Evolutionary conservation across 2,113 vertebrate species (phyloP), one percentile per base, ranked within the genome.

Genomic region (Thinocorus orbignyianus): DNA sequence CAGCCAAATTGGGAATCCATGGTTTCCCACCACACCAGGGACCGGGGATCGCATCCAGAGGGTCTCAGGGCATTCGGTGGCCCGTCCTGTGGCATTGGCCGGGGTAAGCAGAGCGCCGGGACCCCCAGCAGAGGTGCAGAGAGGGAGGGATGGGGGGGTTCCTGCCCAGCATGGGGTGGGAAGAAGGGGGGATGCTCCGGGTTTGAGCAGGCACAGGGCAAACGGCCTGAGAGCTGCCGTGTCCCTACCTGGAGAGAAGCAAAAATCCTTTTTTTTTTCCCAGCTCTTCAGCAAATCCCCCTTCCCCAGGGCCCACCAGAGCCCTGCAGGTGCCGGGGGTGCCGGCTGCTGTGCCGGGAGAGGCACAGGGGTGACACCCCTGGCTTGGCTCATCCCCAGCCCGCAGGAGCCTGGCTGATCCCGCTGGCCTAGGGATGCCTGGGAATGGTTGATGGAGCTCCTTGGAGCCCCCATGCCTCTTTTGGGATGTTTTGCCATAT

Each of bases 211-310:
- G 33, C 5, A 12, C 33, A 1, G 10, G 13, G 28, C n/a, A 7
- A 31, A 3, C 2, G 3, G n/a, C 13, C 26, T 3, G 0, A 9
- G 30, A 1, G 1, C 46, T 11, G 28, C 79, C 10, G 65, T 3
- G 16, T 4, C 62, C 2, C 16, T 4, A 44, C 39, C 28, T 7
- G 79, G 52, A 28, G n/a, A 62, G 39, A 13, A 5, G 17, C 2
- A 28, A 0, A 52, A 6, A 66, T 28, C 19, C 33, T 26, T 51
- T 48, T 20, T 24, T 49, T 49, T 25, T 13, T 12, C 20, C 61
- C 90, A 11, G 24, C 49, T n/a, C 44, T 28, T 46, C 9, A 3
- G 31, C 1, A 46, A 49, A 46, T 14, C 8, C 44, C 33, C 25
- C 77, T 87, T 65, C 22, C 41, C 49, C n/a, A 61, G 61, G 5